Evolutionary conservation across 2,888 invertebrate species (phyloP), one percentile per base, ranked within the genome.

Genomic region (Spatulosminthurus flaviceps): DNA sequence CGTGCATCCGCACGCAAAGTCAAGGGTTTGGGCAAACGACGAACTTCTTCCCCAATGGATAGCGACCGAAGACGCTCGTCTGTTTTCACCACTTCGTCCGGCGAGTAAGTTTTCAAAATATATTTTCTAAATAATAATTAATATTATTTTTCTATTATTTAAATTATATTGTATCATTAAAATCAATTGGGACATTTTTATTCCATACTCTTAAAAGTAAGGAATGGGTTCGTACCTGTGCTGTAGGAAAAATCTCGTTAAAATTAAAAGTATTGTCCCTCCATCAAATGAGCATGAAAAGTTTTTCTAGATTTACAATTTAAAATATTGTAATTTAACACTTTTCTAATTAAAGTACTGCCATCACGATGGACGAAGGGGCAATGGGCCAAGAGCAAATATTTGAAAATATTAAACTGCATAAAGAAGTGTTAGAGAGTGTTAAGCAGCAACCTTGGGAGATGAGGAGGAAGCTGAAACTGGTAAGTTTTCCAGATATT

Each of bases 351-450:
- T n/a, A n/a, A n/a, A 94, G 94, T 82, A 94, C 93, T 21, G 93
- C 92, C 19, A 92, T 93, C 86, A 93, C 93, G 0, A 90, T 94
- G 87, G 95, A 94, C 22, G 95, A 94, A 29, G 87, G 86, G 1
- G 71, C 29, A 85, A 92, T 92, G 83, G 92, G 92, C 0, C 93
- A 95, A 87, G 95, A 95, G 86, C 94, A 95, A 88, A 95, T 96
- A 83, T 94, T 94, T 87, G 95, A 95, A 88, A 96, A 95, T 86
- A 93, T 97, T 81, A 92, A 93, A 83, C 88, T 96, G 42, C 96
- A 97, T 88, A 96, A 96, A 87, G 96, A 97, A 88, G 95, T 97
- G 0, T 89, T 97, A 82, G 92, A 93, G 83, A 94, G 93, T 67
- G 94, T 96, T 16, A 95, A 94, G 86, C 91, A 93, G 86, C 94